These are phyloP conservation scores for Sphecodes monilicornis DNA, from an alignment of 2,888 invertebrate genomes.

Conservation along the genomic window DNA sequence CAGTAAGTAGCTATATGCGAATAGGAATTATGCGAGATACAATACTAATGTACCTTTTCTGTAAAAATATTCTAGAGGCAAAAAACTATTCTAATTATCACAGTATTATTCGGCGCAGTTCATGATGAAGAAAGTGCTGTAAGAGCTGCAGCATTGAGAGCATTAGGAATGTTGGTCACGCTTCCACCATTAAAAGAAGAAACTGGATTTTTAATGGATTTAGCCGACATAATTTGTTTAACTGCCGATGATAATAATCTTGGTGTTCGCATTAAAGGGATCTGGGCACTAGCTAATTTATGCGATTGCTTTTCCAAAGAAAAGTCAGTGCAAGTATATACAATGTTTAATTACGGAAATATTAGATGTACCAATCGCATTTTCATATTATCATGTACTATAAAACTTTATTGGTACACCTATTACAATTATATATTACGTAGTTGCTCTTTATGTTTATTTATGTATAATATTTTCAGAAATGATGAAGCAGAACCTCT, in stretches of 20 bases:
- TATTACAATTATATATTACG: neutral
- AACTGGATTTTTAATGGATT: conserved; percentile 90
- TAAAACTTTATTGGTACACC: neutral
- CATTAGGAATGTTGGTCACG: conserved; percentile 91
- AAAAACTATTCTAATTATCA: conserved; percentile 90
- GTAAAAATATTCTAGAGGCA: conserved; percentile 85
- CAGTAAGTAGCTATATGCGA: conserved; percentile 85
- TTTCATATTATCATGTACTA: neutral
- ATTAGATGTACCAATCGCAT: neutral
- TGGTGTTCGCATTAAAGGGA: conserved; percentile 91
- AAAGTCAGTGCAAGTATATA: conserved; percentile 85
- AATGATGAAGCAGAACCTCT: conserved; percentile 88
- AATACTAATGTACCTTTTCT: neutral
- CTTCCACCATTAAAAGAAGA: conserved; percentile 89
- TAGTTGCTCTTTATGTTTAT: neutral
- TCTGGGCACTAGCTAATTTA: conserved; percentile 95
- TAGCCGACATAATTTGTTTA: conserved; percentile 90
- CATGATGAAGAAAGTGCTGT: conserved; percentile 91
- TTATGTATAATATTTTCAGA: conserved; percentile 79
- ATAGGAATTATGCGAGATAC: neutral
- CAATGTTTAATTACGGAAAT: neutral
- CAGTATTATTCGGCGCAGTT: conserved; percentile 90
- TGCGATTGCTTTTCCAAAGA: conserved; percentile 92
- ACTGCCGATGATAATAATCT: conserved; percentile 89
- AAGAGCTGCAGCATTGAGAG: conserved; percentile 92